Base-by-base conservation (phyloP, 1,140 invertebrate species). In the Heliconius hermathena region DNA sequence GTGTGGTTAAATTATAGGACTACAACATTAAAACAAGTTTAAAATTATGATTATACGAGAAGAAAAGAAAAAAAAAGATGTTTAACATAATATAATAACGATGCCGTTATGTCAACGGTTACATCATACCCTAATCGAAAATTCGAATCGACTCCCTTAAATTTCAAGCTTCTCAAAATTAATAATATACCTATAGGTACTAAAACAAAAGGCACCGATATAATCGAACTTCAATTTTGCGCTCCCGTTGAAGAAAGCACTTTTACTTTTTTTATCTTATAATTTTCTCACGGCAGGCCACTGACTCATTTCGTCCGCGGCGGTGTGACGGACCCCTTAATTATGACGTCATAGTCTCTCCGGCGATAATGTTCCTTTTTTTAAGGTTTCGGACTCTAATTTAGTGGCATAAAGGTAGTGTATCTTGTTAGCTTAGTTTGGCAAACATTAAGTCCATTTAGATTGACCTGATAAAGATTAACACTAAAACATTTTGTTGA, bases 121-220 rank as follows among this genome's bases (percentile, higher is more conserved):
- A 82, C 90, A 91, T 91, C 87, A 90, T 85, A 84, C 86, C 87
- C 85, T 92, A 91, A 92, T 92, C 90, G 87, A 90, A 93, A 91
- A 90, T 89, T 87, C 87, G 85, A 82, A 89, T 88, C 89, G 79
- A 86, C 87, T 90, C 87, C 88, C 88, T 89, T 89, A 89, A 91
- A 93, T 91, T 90, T 90, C 85, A 89, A 87, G 85, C 85, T 85
- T 87, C 80, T 87, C 79, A 86, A 89, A 88, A 88, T 92, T 88
- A 91, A 90, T 92, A 88, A 93, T 87, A 52, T 18, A 52, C 18
- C 5, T 18, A 46, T 46, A 87, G 85, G 73, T 77, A 77, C 84
- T 78, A 83, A 89, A 91, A 90, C 86, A 88, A 88, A 85, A 1
- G 33, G 84, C 78, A 87, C 84, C 81, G 84, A 90, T 93, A 66